Evolutionary conservation across 2,113 vertebrate species (phyloP), one percentile per base, ranked within the genome.

Genomic region (Panurus biarmicus): DNA sequence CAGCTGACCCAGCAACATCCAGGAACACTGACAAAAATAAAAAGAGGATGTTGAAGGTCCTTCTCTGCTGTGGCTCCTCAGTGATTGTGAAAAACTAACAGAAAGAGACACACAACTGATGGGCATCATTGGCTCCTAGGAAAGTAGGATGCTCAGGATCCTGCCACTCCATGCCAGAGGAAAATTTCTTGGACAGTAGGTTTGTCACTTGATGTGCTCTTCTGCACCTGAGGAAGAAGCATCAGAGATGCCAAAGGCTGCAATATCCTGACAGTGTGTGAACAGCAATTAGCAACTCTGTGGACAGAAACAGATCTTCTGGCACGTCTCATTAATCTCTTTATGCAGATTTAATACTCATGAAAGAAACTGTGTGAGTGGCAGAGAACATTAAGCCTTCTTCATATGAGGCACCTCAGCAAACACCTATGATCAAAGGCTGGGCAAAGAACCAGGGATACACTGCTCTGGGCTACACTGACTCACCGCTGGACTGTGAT

Each of bases 301-400:
- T 22, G 48, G 75, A 80, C 56, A 93, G 57, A 86, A 79, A 72
- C 11, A 74, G 86, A 38, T 51, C 74, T 69, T 64, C 75, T 94
- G 79, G 79, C 71, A 92, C 38, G 24, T 80, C n/a, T 51, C 56
- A 64, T 93, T 90, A 96, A 93, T 84, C 53, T 93, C 61, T 83
- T 87, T 25, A 83, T 40, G 67, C 60, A 73, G 67, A 80, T 88
- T 83, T 79, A 90, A 90, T 76, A 91, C 33, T 73, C 62, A 35
- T 21, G 26, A 88, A 83, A 82, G 42, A 85, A 66, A 75, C 0
- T 44, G 15, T 6, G 1, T 20, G 26, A 86, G 7, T 21, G 58
- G 61, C 44, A 65, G 67, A 57, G 81, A 89, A 89, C 11, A 38
- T 7, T 12, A 84, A 79, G 44, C 45, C 25, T 50, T 79, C 38